phyloP scores from a whole-genome alignment of 1,140 invertebrate species.

The Apis mellifera region DNA sequence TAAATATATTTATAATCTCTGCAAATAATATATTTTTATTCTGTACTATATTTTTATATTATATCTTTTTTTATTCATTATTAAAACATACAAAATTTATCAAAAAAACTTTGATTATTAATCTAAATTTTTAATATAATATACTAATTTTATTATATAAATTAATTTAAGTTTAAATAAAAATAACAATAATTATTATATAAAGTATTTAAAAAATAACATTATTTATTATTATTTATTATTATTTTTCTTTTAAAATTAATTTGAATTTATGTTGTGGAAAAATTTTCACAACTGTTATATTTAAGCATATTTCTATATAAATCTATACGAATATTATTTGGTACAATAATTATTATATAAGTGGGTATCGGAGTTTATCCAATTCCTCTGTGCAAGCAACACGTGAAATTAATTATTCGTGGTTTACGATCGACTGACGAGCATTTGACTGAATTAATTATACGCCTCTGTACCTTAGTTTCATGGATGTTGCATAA shows the following conservation, averaged over 20 bases:
- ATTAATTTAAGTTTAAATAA: too few relatives aligned
- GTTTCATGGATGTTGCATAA: background rate
- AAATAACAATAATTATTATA: too few relatives aligned
- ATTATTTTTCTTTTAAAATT: background rate
- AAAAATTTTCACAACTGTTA: background rate
- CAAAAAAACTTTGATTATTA: too few relatives aligned
- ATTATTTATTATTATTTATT: too few relatives aligned
- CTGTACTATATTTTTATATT: too few relatives aligned
- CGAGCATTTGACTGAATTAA: slow-evolving; percentile 45
- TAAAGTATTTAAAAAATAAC: too few relatives aligned
- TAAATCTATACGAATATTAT: background rate
- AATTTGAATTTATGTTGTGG: background rate
- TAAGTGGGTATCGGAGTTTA: slow-evolving; percentile 34
- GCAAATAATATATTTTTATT: too few relatives aligned
- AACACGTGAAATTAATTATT: slow-evolving; percentile 53
- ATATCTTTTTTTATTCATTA: too few relatives aligned
- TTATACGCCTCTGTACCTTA: slow-evolving; percentile 38
- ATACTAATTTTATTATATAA: too few relatives aligned
- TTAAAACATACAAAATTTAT: too few relatives aligned
- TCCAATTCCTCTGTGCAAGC: slow-evolving; percentile 24
- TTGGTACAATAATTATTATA: slow-evolving; percentile 21
- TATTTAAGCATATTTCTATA: background rate
- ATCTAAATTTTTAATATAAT: too few relatives aligned
- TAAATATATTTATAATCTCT: too few relatives aligned
- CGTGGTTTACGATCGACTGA: slow-evolving; percentile 42